Evolutionary conservation across 2,888 invertebrate genomes (phyloP).

Genomic region (Matsumyia berberina): DNA sequence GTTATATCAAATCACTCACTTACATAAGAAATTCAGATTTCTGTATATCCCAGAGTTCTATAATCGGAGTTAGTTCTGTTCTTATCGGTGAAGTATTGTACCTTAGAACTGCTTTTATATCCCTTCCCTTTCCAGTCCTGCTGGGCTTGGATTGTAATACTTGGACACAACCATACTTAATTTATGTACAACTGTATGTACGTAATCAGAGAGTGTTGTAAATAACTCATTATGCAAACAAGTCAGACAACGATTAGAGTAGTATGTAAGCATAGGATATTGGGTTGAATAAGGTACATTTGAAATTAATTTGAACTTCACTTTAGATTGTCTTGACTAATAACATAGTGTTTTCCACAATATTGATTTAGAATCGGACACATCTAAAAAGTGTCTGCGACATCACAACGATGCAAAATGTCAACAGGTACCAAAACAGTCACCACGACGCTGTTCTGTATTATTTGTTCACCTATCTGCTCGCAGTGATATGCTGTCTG

Average conservation of each 20-base stretch:
- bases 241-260: not conserved
- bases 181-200: constrained; percentile 11
- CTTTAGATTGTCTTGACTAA: constrained; percentile 5
- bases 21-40: too few relatives aligned
- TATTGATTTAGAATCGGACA: constrained; percentile 1
- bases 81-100: too few relatives aligned
- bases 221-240: constrained; percentile 1
- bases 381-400: not conserved
- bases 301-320: constrained; percentile 22
- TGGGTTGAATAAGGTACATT: constrained; percentile 4
- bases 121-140: too few relatives aligned
- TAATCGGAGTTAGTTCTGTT: too few relatives aligned
- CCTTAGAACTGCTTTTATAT: too few relatives aligned
- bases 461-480: too few relatives aligned
- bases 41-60: too few relatives aligned
- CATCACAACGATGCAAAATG: too few relatives aligned
- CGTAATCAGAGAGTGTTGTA: not conserved
- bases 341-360: constrained; percentile 8
- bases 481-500: too few relatives aligned
- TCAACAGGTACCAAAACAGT: not conserved
- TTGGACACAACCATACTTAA: not conserved
- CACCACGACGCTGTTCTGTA: too few relatives aligned
- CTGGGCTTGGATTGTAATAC: not conserved
- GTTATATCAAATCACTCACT: too few relatives aligned
- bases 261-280: constrained; percentile 1